phyloP scores from a whole-genome alignment of 2,888 invertebrate genomes.

The Oscheius sp. region DNA sequence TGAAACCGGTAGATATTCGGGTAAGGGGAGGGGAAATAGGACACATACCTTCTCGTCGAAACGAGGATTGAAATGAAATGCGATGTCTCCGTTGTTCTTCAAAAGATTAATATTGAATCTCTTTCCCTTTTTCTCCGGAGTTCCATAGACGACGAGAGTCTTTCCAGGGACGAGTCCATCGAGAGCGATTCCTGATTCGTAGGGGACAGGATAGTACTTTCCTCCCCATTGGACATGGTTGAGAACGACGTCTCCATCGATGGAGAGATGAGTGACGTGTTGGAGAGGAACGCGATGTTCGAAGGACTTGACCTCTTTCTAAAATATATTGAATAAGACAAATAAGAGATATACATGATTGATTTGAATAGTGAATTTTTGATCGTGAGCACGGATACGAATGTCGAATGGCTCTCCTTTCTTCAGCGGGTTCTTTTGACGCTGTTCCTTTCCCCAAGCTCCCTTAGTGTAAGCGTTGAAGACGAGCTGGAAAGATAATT shows the following conservation, averaged over 20 bases:
- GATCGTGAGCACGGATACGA: conserved; percentile 64
- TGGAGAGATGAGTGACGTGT: conserved; percentile 60
- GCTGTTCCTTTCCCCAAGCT: conserved; percentile 64
- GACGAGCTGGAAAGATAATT: conserved; percentile 58
- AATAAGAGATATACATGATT: conserved; percentile 45
- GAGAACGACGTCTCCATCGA: conserved; percentile 59
- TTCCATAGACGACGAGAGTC: conserved; percentile 55
- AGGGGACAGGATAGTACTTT: conserved; percentile 64
- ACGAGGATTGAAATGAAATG: conserved; percentile 66
- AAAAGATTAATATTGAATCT: conserved; percentile 42
- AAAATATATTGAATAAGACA: conserved; percentile 13
- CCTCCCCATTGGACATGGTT: conserved; percentile 64
- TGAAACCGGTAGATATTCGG: conserved; percentile 21
- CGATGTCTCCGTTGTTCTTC: conserved; percentile 59
- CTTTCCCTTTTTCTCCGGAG: conserved; percentile 64
- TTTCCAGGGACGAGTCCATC: conserved; percentile 60
- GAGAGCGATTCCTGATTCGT: conserved; percentile 58
- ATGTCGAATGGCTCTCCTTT: conserved; percentile 64
- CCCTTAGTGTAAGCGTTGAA: conserved; percentile 60
- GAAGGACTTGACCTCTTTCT: conserved; percentile 60
- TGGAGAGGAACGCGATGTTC: conserved; percentile 61
- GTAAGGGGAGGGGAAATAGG: background rate
- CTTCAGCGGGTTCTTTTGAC: conserved; percentile 63
- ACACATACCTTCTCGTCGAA: conserved; percentile 63
- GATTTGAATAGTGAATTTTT: conserved; percentile 56